Evolutionary conservation across 2,888 invertebrate species (phyloP), one percentile per base, ranked within the genome.

Genomic region (Malthinus seriepunctatus): DNA sequence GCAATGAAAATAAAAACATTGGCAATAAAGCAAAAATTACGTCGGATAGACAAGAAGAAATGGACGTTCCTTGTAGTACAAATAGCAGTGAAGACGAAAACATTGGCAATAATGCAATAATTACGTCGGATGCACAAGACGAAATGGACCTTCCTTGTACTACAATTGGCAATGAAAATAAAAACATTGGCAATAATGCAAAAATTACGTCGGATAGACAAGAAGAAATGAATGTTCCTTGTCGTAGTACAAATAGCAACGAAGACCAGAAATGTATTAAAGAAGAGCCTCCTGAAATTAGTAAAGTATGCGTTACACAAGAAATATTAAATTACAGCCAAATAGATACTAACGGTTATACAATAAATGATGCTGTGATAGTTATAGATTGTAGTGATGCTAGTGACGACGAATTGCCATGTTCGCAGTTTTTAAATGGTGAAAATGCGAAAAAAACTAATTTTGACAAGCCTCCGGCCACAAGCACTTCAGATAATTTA

Each of bases 301-400:
- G 14, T 7, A 12, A 44, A 23, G 10, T 10, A 9, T 3, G 11
- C 4, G 7, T 8, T 35, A 10, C 2, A 8, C 31, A 48, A 15
- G 33, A 8, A 34, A 12, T n/a, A n/a, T n/a, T n/a, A 1, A 33
- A 51, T 31, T 8, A 39, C n/a, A 32, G 3, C n/a, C n/a, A 42
- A 7, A 9, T 3, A 10, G 9, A 12, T n/a, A 4, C 32, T 5
- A 31, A 15, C 10, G 14, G 34, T 1, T 44, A 51, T 44, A 37
- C 48, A 1, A 44, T 50, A 1, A 39, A 56, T 10, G 37, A 56
- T 53, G 52, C 31, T 0, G 37, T 44, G 12, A 53, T 47, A 78
- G 78, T 71, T 80, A 82, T 33, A 70, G 82, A 83, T 48, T 83
- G 82, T 71, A 83, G 82, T 66, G 80, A 81, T 49, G 83, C 82